A percentile compares a stretch with the other conserved stretches of the same genome.
Evolutionary conservation across 2,888 invertebrate species (phyloP).

Genomic region (Lacanobia wlatinum): DNA sequence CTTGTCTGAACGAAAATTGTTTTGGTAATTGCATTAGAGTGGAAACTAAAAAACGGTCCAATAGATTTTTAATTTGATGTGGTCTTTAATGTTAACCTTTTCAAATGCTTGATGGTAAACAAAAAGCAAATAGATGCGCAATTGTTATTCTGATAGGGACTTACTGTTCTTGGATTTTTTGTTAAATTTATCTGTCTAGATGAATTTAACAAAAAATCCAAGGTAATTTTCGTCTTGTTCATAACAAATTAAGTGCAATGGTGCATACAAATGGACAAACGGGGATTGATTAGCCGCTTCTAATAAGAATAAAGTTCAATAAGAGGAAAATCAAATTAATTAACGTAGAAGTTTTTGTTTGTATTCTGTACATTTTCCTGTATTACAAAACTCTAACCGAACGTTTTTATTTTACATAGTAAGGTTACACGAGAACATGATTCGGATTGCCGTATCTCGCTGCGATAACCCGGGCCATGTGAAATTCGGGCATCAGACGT

Average conservation of each 20-base stretch:
- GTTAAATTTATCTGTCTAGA: too few species aligned
- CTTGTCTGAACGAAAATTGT: not conserved
- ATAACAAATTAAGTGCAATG: slow-evolving; percentile 24
- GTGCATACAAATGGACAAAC: slow-evolving; percentile 23
- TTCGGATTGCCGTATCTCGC: slow-evolving; percentile 56
- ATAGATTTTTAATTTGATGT: not conserved
- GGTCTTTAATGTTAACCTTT: slow-evolving; percentile 8
- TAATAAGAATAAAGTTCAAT: slow-evolving; percentile 6
- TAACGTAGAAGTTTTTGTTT: slow-evolving; percentile 19
- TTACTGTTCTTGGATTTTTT: too few species aligned
- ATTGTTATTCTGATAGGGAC: slow-evolving; percentile 2
- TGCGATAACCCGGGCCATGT: slow-evolving; percentile 71
- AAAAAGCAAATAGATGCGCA: not conserved
- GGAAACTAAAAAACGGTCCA: not conserved
- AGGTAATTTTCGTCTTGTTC: slow-evolving; percentile 8
- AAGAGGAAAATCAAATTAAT: slow-evolving; percentile 23
- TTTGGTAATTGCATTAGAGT: not conserved
- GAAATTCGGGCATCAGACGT: slow-evolving; percentile 66
- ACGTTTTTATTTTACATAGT: slow-evolving; percentile 35
- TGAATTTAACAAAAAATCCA: slow-evolving; percentile 2
- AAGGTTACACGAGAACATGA: slow-evolving; percentile 53
- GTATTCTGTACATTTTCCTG: not conserved
- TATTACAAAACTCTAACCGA: slow-evolving; percentile 26
- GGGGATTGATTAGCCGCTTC: slow-evolving; percentile 33
- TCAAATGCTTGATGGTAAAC: not conserved